These are phyloP conservation scores for Psammodynastes pulverulentus DNA, from an alignment of 2,113 vertebrate species.

Conservation along the genomic window DNA sequence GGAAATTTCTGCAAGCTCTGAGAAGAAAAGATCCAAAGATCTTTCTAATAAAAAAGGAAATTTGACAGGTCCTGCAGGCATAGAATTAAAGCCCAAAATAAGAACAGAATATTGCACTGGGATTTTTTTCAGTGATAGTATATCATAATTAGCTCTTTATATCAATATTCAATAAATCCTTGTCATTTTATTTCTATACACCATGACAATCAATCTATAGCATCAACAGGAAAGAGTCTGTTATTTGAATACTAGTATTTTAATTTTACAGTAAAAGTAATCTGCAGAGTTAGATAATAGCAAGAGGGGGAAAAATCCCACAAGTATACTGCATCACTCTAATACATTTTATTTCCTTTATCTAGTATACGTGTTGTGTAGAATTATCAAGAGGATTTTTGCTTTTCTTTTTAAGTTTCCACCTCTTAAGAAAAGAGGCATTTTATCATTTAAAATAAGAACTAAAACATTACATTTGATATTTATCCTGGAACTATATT, in stretches of 20 bases:
- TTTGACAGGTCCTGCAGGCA: background rate
- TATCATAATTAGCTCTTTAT: background rate
- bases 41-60: background rate
- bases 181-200: conserved; percentile 8
- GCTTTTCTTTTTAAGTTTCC: background rate
- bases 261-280: conserved; percentile 35
- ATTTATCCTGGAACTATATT: conserved; percentile 17
- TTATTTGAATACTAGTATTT: conserved; percentile 42
- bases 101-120: background rate
- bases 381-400: conserved; percentile 27
- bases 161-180: conserved; percentile 13
- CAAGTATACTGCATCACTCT: conserved; percentile 22
- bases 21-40: background rate
- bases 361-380: conserved; percentile 6
- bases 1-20: background rate
- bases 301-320: background rate
- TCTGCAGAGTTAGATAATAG: background rate
- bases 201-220: conserved; percentile 30
- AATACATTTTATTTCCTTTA: conserved; percentile 37
- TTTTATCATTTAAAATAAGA: conserved; percentile 17
- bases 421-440: conserved; percentile 22
- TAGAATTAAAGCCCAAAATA: background rate
- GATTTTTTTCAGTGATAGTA: background rate
- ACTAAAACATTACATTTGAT: conserved; percentile 32
- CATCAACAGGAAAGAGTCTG: conserved; percentile 27